A percentile compares a stretch with the other conserved stretches of the same genome.
These are phyloP conservation scores for Dynastes grantii DNA, from an alignment of 2,888 invertebrate genomes.

Conservation along the genomic window DNA sequence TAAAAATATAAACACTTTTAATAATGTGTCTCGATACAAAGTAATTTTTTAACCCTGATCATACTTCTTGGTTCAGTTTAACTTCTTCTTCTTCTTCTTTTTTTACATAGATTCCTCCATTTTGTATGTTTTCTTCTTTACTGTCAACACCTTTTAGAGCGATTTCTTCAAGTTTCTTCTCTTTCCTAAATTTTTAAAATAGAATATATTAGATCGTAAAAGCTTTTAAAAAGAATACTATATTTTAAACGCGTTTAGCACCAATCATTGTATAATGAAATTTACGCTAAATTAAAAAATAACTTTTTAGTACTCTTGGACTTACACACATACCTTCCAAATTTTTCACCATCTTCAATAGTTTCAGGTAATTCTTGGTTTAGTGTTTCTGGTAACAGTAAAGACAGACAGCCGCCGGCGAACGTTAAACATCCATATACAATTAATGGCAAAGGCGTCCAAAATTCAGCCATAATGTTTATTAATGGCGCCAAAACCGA, in stretches of 20 bases:
- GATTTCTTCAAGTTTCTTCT: conserved; percentile 10
- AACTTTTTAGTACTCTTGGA: neutral
- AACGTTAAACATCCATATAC: conserved; percentile 75
- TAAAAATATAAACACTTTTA: neutral
- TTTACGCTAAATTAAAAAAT: no score
- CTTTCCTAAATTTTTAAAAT: conserved; percentile 24
- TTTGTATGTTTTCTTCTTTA: conserved; percentile 1
- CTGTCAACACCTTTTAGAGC: neutral
- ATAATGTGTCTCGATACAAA: neutral
- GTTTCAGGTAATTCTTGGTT: conserved; percentile 79
- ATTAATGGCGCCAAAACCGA: conserved; percentile 77
- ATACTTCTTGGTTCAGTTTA: neutral
- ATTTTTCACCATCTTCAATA: conserved; percentile 77
- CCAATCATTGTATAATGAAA: no score
- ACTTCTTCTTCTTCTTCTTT: neutral
- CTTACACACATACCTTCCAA: conserved; percentile 70
- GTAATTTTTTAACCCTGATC: neutral
- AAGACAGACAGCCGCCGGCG: conserved; percentile 73
- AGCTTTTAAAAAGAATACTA: no score
- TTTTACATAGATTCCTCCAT: conserved; percentile 1
- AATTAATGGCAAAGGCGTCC: conserved; percentile 75
- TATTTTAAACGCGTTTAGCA: no score
- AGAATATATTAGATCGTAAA: neutral
- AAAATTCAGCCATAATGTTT: conserved; percentile 74
- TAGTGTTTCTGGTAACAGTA: conserved; percentile 79